Conservation (phyloP, 2,113 vertebrate genomes). For the Pseudorasbora parva region DNA sequence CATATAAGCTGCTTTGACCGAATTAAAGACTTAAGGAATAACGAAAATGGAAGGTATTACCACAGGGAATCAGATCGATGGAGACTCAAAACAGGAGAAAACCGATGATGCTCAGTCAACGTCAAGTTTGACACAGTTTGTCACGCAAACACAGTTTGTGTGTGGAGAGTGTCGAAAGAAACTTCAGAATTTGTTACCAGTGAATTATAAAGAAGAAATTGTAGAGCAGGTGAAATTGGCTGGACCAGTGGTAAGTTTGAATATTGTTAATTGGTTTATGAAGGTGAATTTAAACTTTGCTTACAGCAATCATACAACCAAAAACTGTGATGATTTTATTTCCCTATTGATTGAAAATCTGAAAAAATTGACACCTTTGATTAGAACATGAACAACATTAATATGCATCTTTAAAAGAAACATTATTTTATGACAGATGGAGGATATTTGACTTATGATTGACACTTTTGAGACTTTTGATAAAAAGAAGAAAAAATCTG, state of each 20-base stretch:
- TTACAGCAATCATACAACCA: neutral
- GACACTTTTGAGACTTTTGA: neutral
- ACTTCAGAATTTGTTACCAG: slow-evolving; percentile 56
- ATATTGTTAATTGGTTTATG: neutral
- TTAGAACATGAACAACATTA: too few species aligned
- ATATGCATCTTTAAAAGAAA: too few species aligned
- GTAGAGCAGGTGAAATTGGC: slow-evolving; percentile 67
- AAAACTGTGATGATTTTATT: neutral
- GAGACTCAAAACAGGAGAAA: slow-evolving; percentile 21
- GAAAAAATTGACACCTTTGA: neutral
- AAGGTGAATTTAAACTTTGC: neutral
- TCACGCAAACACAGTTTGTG: neutral
- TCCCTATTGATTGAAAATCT: neutral
- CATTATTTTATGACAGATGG: too few species aligned
- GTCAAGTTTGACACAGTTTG: too few species aligned
- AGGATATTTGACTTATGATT: neutral
- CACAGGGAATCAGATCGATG: slow-evolving; percentile 34
- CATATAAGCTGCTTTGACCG: neutral
- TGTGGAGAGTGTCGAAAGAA: slow-evolving; percentile 63
- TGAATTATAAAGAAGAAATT: slow-evolving; percentile 66
- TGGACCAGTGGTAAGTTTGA: slow-evolving; percentile 70
- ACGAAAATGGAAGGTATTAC: slow-evolving; percentile 30
- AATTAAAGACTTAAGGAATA: neutral
- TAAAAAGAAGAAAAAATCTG: neutral
- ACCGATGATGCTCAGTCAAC: slow-evolving; percentile 21